Evolutionary conservation across 2,797 vertebrate genomes (phyloP).

Genomic region (Gadopsis marmoratus): DNA sequence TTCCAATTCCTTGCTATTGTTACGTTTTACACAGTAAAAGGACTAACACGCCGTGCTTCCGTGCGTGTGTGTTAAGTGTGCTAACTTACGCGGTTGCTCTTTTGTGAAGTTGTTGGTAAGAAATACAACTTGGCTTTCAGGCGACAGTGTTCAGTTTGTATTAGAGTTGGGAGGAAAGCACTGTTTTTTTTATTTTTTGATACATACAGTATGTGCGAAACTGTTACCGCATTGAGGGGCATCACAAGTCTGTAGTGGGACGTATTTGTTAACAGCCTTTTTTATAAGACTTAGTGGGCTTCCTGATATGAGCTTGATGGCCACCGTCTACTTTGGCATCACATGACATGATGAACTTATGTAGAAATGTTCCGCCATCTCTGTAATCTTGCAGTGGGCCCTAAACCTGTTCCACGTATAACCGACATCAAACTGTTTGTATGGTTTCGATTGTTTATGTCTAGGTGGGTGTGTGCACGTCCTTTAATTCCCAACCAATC

Average conservation of each 20-base stretch:
- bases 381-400: background rate
- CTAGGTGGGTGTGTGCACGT: conserved; percentile 15
- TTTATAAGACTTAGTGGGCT: background rate
- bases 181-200: no score
- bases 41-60: background rate
- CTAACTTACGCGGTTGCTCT: background rate
- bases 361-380: background rate
- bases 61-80: background rate
- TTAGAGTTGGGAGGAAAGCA: background rate
- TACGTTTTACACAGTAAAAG: background rate
- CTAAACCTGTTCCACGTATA: background rate
- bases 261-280: background rate
- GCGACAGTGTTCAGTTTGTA: background rate
- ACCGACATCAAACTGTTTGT: background rate
- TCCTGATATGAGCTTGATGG: conserved; percentile 9
- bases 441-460: conserved; percentile 19
- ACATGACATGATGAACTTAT: background rate
- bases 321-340: conserved; percentile 1
- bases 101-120: conserved; percentile 14
- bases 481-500: conserved; percentile 24
- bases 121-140: no score
- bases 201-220: background rate
- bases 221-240: background rate
- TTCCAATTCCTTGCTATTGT: conserved; percentile 49
- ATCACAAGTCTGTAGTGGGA: background rate